Conservation (phyloP, 1,140 invertebrate species). For the Apis dorsata region DNA sequence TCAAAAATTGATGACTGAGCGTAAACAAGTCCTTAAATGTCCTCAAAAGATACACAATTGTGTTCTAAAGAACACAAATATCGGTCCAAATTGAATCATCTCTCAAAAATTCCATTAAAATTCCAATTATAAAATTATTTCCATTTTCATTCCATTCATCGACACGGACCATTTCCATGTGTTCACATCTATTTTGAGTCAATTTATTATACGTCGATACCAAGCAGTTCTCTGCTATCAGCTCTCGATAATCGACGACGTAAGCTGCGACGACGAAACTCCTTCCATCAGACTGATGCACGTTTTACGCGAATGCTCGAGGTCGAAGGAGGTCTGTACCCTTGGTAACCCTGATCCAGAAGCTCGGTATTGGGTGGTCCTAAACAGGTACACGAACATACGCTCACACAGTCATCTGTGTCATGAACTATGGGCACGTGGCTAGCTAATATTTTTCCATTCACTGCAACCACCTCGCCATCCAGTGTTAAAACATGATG, state of each 20-base stretch:
- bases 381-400: constrained; percentile 87
- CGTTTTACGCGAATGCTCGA: constrained; percentile 76
- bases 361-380: constrained; percentile 76
- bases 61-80: constrained; percentile 20
- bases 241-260: constrained; percentile 74
- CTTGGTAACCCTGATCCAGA: constrained; percentile 75
- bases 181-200: not conserved
- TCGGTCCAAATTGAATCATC: not conserved
- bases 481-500: constrained; percentile 89
- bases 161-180: not conserved
- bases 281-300: constrained; percentile 80
- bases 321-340: constrained; percentile 76
- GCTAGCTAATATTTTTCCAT: constrained; percentile 83
- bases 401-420: constrained; percentile 83
- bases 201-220: constrained; percentile 71
- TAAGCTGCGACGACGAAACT: constrained; percentile 78
- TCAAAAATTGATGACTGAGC: constrained; percentile 30
- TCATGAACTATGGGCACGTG: constrained; percentile 81
- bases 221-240: constrained; percentile 76
- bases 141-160: not conserved
- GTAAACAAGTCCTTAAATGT: not conserved
- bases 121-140: not conserved
- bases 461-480: constrained; percentile 89
- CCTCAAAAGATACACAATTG: not conserved
- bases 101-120: not conserved